Conservation (phyloP, 2,888 invertebrate species). For the Osmoderma eremita region DNA sequence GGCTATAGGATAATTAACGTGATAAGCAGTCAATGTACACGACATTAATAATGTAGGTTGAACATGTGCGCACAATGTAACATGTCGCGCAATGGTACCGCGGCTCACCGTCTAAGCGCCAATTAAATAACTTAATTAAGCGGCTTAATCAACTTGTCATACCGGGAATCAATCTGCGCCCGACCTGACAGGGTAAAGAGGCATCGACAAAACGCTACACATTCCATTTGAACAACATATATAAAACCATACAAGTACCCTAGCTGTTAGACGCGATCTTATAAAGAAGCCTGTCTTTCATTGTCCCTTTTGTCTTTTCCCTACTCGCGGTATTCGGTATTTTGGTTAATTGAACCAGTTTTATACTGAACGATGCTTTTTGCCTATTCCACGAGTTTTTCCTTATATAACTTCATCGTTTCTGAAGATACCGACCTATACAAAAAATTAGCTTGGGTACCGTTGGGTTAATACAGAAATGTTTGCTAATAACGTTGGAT, state of each 20-base stretch:
- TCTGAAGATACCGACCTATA: constrained; percentile 23
- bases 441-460: too few species aligned
- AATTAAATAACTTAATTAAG: constrained; percentile 71
- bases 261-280: constrained; percentile 50
- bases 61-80: constrained; percentile 17
- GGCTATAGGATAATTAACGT: not conserved
- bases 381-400: constrained; percentile 39
- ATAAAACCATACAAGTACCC: constrained; percentile 47
- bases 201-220: constrained; percentile 53
- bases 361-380: constrained; percentile 37
- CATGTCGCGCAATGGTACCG: constrained; percentile 45
- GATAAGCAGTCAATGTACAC: not conserved
- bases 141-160: constrained; percentile 69
- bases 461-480: too few species aligned
- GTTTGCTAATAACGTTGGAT: too few species aligned
- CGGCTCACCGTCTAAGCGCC: constrained; percentile 59
- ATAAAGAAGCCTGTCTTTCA: constrained; percentile 45
- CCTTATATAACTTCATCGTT: constrained; percentile 16
- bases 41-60: constrained; percentile 25
- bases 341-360: constrained; percentile 51
- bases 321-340: constrained; percentile 16
- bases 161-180: constrained; percentile 61
- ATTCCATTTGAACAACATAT: constrained; percentile 51
- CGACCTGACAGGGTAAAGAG: constrained; percentile 54
- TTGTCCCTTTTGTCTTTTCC: constrained; percentile 22